These are phyloP conservation scores for Portunus trituberculatus DNA, from an alignment of 1,140 invertebrate genomes.

Conservation along the genomic window DNA sequence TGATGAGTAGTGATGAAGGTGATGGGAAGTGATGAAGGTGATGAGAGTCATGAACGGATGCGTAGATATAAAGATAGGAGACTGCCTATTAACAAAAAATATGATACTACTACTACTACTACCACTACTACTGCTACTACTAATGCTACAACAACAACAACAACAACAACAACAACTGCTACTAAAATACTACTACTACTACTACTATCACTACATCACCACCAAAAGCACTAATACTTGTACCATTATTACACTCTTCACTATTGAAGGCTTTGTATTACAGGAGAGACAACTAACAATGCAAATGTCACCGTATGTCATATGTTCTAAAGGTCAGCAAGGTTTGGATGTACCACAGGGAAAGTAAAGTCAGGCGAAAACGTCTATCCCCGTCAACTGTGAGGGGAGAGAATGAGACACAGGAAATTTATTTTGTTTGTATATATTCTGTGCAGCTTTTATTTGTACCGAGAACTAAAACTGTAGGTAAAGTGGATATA, in stretches of 20 bases:
- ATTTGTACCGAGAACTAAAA: too few relatives aligned
- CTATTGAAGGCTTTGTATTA: neutral
- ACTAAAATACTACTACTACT: constrained; percentile 3
- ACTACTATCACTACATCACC: neutral
- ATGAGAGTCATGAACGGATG: too few relatives aligned
- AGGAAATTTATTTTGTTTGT: neutral
- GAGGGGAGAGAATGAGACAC: neutral
- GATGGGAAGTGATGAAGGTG: too few relatives aligned
- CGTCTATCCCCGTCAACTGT: neutral
- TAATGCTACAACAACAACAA: neutral
- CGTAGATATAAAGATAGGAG: too few relatives aligned
- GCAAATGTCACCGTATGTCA: neutral
- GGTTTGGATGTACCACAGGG: neutral
- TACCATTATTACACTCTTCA: neutral
- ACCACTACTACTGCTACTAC: neutral
- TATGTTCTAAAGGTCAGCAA: neutral
- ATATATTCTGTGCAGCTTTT: too few relatives aligned
- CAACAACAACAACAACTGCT: neutral
- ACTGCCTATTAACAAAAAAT: too few relatives aligned
- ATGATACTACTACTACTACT: neutral
- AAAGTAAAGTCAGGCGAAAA: neutral
- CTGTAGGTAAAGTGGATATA: too few relatives aligned
- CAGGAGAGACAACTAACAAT: neutral
- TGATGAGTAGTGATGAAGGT: too few relatives aligned
- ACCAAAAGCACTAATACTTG: neutral